Evolutionary conservation across 2,797 vertebrate genomes (phyloP), one percentile per base, ranked within the genome.

Genomic region (Betta splendens): DNA sequence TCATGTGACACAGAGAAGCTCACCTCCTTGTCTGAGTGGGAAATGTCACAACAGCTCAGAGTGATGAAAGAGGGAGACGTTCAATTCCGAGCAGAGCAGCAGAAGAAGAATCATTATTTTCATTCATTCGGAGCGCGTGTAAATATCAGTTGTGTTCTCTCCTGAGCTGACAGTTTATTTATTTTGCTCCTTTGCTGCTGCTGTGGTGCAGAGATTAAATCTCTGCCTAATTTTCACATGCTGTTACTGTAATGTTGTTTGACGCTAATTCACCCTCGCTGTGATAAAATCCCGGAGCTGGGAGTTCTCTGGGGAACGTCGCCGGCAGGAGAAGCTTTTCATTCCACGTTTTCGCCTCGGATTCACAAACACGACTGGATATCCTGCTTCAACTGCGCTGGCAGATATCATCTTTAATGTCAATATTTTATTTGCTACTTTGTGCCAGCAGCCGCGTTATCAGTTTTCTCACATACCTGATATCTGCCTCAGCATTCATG

Each of bases 121-220:
- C 16, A 39, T 49, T 65, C 26, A 56, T 42, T 35, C 38, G 22
- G 8, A 18, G 15, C 16, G n/a, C 20, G 43, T 26, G 60, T 35
- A 42, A 55, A 44, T 51, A 25, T 37, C 35, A 5, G 13, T 37
- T 33, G 22, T 17, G 6, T 28, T 54, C 49, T 53, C 60, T 11
- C 43, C 32, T 18, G 59, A 71, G 52, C 58, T 7, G 7, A 5
- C 11, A 9, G 29, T 2, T 43, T 3, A 38, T 67, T 58, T 50
- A 37, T 72, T 64, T 60, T 50, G 54, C 47, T 58, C 42, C 32
- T 39, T 0, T 0, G 32, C 23, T 28, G 16, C 20, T 22, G 40
- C 65, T 51, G 54, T 64, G 9, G 17, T 11, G 17, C 15, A 23
- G 17, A 64, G 43, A 72, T 79, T 52, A 64, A 45, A 68, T 74